Evolutionary conservation across 2,113 vertebrate genomes (phyloP).

Genomic region (Pachyramphus minor): DNA sequence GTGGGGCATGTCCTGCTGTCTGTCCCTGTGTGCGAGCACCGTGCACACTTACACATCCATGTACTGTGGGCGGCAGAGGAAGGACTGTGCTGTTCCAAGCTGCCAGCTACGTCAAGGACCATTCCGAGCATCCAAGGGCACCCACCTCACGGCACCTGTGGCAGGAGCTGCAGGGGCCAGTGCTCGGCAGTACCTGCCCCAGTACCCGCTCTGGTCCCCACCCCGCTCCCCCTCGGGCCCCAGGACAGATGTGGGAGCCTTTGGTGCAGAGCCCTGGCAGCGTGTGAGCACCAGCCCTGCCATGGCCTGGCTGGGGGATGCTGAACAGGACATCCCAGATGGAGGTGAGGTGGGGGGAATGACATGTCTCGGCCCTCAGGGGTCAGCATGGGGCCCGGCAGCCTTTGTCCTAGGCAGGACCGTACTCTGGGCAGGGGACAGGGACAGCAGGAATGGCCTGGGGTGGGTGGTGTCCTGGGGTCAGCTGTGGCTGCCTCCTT

Average conservation of each 20-base stretch:
- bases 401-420: accelerated
- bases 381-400: accelerated
- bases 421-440: background rate
- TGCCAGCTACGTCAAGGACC: background rate
- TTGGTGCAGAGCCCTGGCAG: accelerated
- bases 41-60: accelerated
- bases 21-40: background rate
- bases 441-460: background rate
- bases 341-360: background rate
- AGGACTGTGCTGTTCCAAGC: background rate
- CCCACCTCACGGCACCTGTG: background rate
- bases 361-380: accelerated
- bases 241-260: background rate
- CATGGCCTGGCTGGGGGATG: background rate
- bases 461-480: background rate
- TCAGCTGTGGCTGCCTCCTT: background rate
- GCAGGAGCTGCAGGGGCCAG: background rate
- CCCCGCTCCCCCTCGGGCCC: background rate
- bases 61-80: background rate
- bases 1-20: accelerated
- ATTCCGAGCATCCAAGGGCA: constrained; percentile 40
- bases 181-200: accelerated
- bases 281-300: accelerated
- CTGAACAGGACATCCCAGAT: background rate
- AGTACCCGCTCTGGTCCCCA: background rate